Evolutionary conservation across 2,113 vertebrate species (phyloP).

Genomic region (Cardinalis cardinalis): DNA sequence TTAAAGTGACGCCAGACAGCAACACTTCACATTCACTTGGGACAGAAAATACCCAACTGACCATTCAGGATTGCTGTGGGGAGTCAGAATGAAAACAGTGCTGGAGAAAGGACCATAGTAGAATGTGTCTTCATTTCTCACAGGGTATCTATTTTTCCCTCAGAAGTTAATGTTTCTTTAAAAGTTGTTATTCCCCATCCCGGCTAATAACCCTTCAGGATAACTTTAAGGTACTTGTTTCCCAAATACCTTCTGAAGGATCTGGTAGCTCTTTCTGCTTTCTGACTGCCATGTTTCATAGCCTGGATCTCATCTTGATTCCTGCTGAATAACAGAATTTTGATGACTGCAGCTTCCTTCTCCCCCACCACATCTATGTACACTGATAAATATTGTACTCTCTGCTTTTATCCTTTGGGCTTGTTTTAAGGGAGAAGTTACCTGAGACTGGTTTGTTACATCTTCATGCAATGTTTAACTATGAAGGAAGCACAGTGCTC

Average conservation of each 20-base stretch:
- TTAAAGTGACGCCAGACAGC: not conserved
- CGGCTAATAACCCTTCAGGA: not conserved
- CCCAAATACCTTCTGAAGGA: not conserved
- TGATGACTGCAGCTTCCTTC: not conserved
- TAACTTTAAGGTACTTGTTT: not conserved
- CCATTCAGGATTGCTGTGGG: not conserved
- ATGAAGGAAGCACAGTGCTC: fast-evolving
- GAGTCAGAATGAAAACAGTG: not conserved
- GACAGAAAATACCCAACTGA: not conserved
- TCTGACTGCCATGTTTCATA: not conserved
- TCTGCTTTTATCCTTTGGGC: not conserved
- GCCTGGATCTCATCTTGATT: not conserved
- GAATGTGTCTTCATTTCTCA: not conserved
- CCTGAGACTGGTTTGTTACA: not conserved
- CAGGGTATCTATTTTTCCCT: not conserved
- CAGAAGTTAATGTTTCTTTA: not conserved
- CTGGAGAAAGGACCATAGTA: not conserved
- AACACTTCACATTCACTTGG: not conserved
- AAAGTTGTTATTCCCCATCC: not conserved
- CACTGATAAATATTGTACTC: not conserved
- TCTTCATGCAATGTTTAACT: not conserved
- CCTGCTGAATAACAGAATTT: not conserved
- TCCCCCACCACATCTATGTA: not conserved
- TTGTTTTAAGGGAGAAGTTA: not conserved
- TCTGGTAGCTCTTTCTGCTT: not conserved